Evolutionary conservation across 1,140 invertebrate genomes (phyloP).

Genomic region (Drosophila aff.): DNA sequence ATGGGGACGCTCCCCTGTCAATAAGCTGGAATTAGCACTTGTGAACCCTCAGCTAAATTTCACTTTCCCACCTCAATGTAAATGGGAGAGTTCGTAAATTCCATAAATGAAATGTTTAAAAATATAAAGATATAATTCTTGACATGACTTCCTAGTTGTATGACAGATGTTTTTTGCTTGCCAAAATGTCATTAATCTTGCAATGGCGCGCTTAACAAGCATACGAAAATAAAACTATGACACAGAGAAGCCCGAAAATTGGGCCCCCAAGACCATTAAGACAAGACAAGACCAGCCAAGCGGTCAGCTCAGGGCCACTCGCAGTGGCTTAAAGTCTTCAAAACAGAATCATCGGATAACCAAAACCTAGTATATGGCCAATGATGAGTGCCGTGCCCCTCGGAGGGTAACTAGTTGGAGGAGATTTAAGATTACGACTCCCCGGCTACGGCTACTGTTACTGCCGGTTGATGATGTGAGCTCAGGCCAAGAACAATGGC

Average conservation of each 20-base stretch:
- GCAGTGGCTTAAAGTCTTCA: conserved; percentile 30
- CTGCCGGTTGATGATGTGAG: conserved; percentile 49
- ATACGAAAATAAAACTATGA: conserved; percentile 48
- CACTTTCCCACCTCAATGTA: conserved; percentile 34
- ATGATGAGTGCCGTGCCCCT: conserved; percentile 22
- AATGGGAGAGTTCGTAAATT: conserved; percentile 30
- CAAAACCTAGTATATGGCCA: conserved; percentile 3
- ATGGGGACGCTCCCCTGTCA: conserved; percentile 7
- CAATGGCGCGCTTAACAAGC: conserved; percentile 21
- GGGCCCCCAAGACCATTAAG: conserved; percentile 42
- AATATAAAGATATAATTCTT: conserved; percentile 21
- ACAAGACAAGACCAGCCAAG: conserved; percentile 36
- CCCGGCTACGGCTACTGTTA: conserved; percentile 14
- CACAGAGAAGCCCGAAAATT: conserved; percentile 36
- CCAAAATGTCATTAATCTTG: conserved; percentile 61
- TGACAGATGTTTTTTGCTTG: conserved; percentile 41
- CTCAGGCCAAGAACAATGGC: conserved; percentile 48
- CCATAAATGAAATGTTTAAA: conserved; percentile 43
- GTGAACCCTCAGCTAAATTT: conserved; percentile 17
- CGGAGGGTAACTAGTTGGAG: conserved; percentile 45
- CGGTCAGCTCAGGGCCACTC: conserved; percentile 54
- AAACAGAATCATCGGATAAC: conserved; percentile 13
- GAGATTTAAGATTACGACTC: conserved; percentile 47
- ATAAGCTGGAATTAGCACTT: conserved; percentile 26
- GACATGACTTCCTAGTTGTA: conserved; percentile 48